These are phyloP conservation scores for Cirrhinus mrigala DNA, from an alignment of 2,797 vertebrate species.

Conservation along the genomic window DNA sequence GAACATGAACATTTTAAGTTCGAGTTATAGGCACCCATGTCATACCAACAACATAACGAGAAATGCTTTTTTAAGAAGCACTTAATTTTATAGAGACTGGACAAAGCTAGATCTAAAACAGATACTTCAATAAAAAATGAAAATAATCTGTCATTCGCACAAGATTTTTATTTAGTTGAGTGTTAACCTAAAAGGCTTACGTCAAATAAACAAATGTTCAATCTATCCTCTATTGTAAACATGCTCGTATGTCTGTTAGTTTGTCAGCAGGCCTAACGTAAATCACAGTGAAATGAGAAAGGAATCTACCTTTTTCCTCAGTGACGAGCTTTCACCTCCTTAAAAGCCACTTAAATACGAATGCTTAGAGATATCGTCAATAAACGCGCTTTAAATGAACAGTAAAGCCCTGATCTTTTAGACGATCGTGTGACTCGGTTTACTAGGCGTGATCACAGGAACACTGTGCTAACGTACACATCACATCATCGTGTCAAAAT, in stretches of 20 bases:
- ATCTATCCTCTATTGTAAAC: background rate
- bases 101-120: background rate
- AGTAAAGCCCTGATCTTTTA: background rate
- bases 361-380: background rate
- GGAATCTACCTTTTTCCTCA: background rate
- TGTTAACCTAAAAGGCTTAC: background rate
- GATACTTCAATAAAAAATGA: background rate
- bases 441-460: conserved; percentile 25
- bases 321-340: background rate
- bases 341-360: background rate
- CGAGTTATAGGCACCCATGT: background rate
- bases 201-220: no score
- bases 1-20: background rate
- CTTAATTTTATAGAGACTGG: background rate
- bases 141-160: no score
- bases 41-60: background rate
- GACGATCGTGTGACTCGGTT: conserved; percentile 21
- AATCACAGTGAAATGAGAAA: conserved; percentile 26
- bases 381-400: background rate
- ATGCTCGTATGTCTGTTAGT: background rate
- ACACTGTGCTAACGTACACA: background rate
- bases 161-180: background rate
- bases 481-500: conserved; percentile 14
- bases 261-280: conserved; percentile 12
- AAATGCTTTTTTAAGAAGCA: background rate